These are phyloP conservation scores for Melangyna quadrimaculata DNA, from an alignment of 2,888 invertebrate species.

Conservation along the genomic window DNA sequence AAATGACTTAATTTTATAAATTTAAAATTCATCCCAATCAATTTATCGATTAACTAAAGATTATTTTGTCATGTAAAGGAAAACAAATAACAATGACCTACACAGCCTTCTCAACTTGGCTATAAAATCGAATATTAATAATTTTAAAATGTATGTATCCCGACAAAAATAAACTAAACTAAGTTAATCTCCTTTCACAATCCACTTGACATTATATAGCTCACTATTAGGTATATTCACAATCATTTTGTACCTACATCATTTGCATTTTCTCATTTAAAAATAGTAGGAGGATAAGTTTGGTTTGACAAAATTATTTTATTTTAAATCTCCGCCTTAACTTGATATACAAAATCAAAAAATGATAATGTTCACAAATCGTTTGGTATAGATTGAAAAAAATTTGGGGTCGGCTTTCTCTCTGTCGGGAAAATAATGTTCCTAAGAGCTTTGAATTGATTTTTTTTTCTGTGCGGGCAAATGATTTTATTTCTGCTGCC, in stretches of 20 bases:
- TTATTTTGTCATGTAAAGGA: too few species aligned
- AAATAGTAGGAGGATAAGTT: background rate
- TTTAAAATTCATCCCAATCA: too few species aligned
- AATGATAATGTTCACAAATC: slow-evolving; percentile 8
- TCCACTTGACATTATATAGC: background rate
- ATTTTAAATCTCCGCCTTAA: background rate
- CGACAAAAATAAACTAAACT: background rate
- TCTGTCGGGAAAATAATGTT: slow-evolving; percentile 5
- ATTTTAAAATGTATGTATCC: too few species aligned
- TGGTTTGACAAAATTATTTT: background rate
- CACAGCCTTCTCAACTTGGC: too few species aligned
- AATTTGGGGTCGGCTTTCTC: background rate
- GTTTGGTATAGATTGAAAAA: background rate
- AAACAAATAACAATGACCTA: too few species aligned
- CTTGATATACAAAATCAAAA: background rate
- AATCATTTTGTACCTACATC: background rate
- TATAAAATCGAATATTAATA: too few species aligned
- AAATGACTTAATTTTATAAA: too few species aligned
- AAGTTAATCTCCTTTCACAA: background rate
- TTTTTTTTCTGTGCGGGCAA: background rate
- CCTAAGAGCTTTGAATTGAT: background rate
- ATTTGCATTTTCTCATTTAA: background rate
- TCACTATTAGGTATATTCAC: background rate
- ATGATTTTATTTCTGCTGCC: background rate
- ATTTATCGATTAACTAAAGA: too few species aligned